phyloP scores from a whole-genome alignment of 2,797 vertebrate genomes.

The Coregonus sp. region DNA sequence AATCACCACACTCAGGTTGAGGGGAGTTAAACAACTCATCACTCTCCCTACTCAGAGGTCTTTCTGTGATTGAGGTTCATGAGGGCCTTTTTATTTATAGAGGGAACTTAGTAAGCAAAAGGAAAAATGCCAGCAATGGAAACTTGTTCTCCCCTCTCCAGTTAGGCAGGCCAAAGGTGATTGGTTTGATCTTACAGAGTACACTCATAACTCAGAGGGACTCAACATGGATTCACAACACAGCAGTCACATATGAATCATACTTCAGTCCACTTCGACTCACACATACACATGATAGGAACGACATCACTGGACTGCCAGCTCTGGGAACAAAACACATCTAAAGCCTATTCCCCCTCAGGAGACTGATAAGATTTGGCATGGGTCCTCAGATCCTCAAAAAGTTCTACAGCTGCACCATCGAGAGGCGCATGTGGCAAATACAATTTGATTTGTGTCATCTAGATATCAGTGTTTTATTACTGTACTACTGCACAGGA shows the following conservation, averaged over 20 bases:
- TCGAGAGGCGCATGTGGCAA: too few species aligned
- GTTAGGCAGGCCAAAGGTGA: not conserved
- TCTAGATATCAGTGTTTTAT: not conserved
- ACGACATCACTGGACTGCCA: not conserved
- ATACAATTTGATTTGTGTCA: not conserved
- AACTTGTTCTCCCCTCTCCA: not conserved
- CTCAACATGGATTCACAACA: not conserved
- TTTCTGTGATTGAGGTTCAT: conserved; percentile 1
- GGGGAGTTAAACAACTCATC: conserved; percentile 50
- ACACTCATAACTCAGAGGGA: not conserved
- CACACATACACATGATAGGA: not conserved
- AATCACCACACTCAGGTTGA: conserved; percentile 42
- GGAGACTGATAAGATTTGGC: too few species aligned
- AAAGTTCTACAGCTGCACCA: too few species aligned
- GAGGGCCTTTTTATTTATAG: not conserved
- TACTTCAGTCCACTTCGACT: not conserved
- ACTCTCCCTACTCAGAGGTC: not conserved
- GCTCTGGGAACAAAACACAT: not conserved
- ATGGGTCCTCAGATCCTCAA: too few species aligned
- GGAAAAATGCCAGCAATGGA: not conserved
- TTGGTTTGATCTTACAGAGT: not conserved
- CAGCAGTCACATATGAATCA: not conserved
- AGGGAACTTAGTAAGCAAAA: not conserved
- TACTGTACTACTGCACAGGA: not conserved
- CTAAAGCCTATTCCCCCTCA: too few species aligned